phyloP scores from a whole-genome alignment of 2,888 invertebrate genomes.

The Formica aserva region DNA sequence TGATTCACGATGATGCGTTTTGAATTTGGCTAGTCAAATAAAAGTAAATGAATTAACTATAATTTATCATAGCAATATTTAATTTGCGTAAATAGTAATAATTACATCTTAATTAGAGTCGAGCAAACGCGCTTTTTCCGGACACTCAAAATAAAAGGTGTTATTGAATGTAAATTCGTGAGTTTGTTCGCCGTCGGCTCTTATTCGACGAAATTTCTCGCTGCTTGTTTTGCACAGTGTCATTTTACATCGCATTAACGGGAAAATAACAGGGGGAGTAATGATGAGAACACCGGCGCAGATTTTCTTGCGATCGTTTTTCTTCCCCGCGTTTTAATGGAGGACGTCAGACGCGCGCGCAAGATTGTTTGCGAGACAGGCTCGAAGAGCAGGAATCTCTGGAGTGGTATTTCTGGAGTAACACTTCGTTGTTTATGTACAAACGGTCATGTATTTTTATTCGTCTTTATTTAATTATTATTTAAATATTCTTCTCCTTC shows the following conservation, averaged over 20 bases:
- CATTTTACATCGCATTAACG: constrained; percentile 44
- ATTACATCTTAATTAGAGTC: constrained; percentile 10
- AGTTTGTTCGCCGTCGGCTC: not conserved
- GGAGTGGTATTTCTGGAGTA: constrained; percentile 28
- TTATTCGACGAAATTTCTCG: constrained; percentile 9
- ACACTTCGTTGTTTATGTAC: constrained; percentile 25
- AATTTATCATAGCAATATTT: not conserved
- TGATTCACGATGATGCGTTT: not conserved
- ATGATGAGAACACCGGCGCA: constrained; percentile 39
- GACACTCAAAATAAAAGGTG: not conserved
- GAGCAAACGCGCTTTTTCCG: not conserved
- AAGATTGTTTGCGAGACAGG: constrained; percentile 43
- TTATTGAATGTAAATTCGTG: constrained; percentile 5
- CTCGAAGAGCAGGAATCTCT: constrained; percentile 31
- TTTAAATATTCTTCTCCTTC: constrained; percentile 32
- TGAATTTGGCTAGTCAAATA: not conserved
- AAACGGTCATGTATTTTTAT: constrained; percentile 37
- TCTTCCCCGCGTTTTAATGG: constrained; percentile 26
- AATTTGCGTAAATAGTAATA: not conserved
- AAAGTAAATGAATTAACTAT: not conserved
- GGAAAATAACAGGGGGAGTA: constrained; percentile 38
- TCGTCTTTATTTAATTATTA: not conserved
- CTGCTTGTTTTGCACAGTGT: constrained; percentile 38
- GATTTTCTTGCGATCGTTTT: constrained; percentile 52
- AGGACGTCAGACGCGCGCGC: not conserved